These are phyloP conservation scores for Morelia viridis DNA, from an alignment of 2,797 vertebrate genomes.

Conservation along the genomic window DNA sequence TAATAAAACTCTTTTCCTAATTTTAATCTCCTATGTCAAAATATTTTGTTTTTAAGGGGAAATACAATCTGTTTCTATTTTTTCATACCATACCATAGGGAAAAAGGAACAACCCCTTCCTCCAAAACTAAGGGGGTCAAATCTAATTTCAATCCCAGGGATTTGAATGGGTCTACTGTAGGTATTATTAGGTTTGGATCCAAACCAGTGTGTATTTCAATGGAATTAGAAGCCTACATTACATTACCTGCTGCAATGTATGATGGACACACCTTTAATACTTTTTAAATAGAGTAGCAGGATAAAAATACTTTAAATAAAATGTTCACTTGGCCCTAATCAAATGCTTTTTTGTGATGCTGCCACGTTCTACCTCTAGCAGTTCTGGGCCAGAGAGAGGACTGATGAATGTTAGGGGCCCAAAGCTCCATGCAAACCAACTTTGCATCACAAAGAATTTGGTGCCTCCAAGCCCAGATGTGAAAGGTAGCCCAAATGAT, in stretches of 20 bases:
- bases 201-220: not conserved
- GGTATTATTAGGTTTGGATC: not conserved
- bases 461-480: not conserved
- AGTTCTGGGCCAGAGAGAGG: not conserved
- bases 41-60: not conserved
- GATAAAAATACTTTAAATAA: not conserved
- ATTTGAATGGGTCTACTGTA: not conserved
- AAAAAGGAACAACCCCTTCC: not conserved
- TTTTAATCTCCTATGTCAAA: not conserved
- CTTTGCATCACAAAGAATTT: not conserved
- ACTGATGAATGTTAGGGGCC: not conserved
- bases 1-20: not conserved
- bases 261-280: not conserved
- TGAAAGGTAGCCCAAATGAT: not conserved
- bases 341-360: not conserved
- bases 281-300: not conserved
- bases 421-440: not conserved
- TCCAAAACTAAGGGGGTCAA: not conserved
- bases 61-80: not conserved
- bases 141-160: not conserved
- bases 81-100: not conserved
- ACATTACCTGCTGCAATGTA: not conserved
- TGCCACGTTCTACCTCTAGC: not conserved
- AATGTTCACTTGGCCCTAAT: not conserved
- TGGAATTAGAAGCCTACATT: not conserved